phyloP scores from a whole-genome alignment of 2,797 vertebrate species.

The Melanotaenia parkinsoni region DNA sequence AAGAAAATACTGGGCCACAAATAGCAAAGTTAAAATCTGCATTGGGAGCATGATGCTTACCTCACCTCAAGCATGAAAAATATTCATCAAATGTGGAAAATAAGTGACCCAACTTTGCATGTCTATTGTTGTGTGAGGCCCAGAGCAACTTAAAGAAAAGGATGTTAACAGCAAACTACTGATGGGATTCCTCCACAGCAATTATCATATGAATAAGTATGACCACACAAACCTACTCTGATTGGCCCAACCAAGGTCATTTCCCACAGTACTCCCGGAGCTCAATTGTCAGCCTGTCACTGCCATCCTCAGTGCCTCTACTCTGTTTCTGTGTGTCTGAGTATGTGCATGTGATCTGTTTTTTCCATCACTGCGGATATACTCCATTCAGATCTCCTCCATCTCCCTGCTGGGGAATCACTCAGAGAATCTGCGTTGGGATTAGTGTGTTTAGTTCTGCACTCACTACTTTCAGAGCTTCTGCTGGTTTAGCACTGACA shows the following conservation, averaged over 20 bases:
- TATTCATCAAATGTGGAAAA: conserved; percentile 34
- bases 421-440: conserved; percentile 48
- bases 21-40: conserved; percentile 50
- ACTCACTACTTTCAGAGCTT: conserved; percentile 33
- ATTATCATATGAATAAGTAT: conserved; percentile 80
- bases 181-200: conserved; percentile 58
- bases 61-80: conserved; percentile 51
- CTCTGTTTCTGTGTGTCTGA: conserved; percentile 42
- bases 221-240: conserved; percentile 62
- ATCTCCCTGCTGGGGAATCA: conserved; percentile 52
- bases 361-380: conserved; percentile 63
- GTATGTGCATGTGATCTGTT: conserved; percentile 21
- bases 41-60: conserved; percentile 30
- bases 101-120: conserved; percentile 13
- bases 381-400: conserved; percentile 58
- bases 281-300: conserved; percentile 58
- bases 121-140: conserved; percentile 29
- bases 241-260: conserved; percentile 72
- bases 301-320: conserved; percentile 48
- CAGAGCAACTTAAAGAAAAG: conserved; percentile 39
- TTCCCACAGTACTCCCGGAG: conserved; percentile 70
- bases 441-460: conserved; percentile 35
- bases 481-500: conserved; percentile 30
- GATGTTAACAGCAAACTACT: conserved; percentile 51
- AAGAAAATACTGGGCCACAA: conserved; percentile 49